These are phyloP conservation scores for Nyctibius bracteatus DNA, from an alignment of 2,113 vertebrate species.

Conservation along the genomic window DNA sequence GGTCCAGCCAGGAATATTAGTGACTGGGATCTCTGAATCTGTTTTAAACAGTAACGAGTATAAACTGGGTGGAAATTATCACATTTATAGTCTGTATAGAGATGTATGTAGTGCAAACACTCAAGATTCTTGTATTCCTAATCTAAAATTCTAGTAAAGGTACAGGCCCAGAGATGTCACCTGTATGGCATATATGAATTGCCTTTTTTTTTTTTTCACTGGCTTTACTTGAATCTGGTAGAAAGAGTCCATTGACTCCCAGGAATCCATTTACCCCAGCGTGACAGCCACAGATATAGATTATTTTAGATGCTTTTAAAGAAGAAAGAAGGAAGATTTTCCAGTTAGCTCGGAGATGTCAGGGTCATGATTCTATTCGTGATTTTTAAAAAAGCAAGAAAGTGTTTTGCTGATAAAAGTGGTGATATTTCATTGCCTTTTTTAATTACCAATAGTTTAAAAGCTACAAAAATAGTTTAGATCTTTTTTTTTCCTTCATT, in stretches of 20 bases:
- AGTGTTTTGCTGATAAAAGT: conserved; percentile 8
- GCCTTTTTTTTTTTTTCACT: not conserved
- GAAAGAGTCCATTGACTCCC: not conserved
- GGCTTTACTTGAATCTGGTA: not conserved
- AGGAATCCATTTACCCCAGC: not conserved
- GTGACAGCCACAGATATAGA: not conserved
- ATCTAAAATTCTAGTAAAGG: not conserved
- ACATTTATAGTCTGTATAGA: not conserved
- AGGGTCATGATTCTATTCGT: not conserved
- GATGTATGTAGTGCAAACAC: not conserved
- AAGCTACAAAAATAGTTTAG: not conserved
- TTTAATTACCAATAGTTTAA: not conserved
- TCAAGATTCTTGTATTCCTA: not conserved
- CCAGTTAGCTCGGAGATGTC: not conserved
- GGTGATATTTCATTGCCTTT: conserved; percentile 23
- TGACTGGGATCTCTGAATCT: not conserved
- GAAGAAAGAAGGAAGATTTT: not conserved
- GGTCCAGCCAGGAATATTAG: not conserved
- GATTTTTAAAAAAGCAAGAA: not conserved
- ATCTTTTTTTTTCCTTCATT: not conserved
- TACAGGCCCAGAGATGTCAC: not conserved
- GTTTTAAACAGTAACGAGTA: not conserved
- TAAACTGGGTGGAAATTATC: not conserved
- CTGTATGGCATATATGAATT: not conserved
- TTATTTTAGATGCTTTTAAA: conserved; percentile 23